Conservation (phyloP, 1,140 invertebrate species). For the Cotesia typhae region DNA sequence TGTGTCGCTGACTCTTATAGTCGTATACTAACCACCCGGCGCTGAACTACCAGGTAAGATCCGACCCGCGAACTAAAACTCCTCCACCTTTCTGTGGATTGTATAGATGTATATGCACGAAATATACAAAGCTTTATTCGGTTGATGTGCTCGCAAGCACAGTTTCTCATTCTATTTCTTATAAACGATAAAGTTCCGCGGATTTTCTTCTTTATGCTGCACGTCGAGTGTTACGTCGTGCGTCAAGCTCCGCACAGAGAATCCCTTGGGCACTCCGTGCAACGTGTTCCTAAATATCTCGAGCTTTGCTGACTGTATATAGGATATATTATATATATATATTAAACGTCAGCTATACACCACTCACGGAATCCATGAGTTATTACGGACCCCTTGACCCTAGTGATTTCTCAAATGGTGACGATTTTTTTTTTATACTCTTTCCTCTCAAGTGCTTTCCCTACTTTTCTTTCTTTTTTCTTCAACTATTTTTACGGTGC, state of each 20-base stretch:
- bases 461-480: neutral
- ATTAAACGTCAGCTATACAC: neutral
- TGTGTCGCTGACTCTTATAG: constrained; percentile 40
- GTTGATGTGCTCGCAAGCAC: constrained; percentile 2
- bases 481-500: no score
- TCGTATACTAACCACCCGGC: neutral
- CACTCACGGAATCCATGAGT: constrained; percentile 31
- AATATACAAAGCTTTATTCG: neutral
- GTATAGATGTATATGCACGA: neutral
- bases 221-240: constrained; percentile 4
- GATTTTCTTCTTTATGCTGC: neutral
- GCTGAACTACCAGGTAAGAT: neutral
- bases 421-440: constrained; percentile 34
- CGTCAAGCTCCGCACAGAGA: constrained; percentile 11
- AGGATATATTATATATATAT: no score
- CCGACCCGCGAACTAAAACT: neutral
- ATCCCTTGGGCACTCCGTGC: constrained; percentile 33
- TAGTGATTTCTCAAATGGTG: constrained; percentile 36
- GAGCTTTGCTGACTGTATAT: constrained; percentile 6
- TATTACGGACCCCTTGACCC: constrained; percentile 37
- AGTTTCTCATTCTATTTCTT: constrained; percentile 19
- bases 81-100: constrained; percentile 14
- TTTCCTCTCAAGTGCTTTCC: neutral
- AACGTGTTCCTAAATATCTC: constrained; percentile 39
- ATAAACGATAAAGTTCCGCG: constrained; percentile 13